phyloP scores from a whole-genome alignment of 2,888 invertebrate genomes.

The Magallana nippona region DNA sequence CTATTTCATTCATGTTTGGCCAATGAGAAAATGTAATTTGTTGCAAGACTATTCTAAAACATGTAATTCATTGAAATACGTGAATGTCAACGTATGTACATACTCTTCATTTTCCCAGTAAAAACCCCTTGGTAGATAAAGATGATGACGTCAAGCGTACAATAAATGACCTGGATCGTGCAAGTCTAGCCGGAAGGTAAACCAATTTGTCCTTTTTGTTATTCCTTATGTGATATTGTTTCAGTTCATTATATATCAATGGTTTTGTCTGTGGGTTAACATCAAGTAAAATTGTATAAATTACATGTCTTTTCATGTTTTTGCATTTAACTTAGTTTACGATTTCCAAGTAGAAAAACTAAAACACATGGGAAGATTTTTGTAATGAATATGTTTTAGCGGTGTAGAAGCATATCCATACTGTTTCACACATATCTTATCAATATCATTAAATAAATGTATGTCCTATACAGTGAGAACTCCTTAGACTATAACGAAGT shows the following conservation, averaged over 20 bases:
- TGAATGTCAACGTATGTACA: no score
- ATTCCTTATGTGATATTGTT: background rate
- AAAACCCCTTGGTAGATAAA: slow-evolving; percentile 37
- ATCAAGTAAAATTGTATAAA: background rate
- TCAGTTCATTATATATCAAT: background rate
- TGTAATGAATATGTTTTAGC: background rate
- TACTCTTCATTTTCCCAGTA: background rate
- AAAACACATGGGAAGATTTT: background rate
- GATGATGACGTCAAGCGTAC: slow-evolving; percentile 29
- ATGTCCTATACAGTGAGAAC: slow-evolving; percentile 7
- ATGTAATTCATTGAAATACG: no score
- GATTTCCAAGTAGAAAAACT: background rate
- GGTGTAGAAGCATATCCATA: no score
- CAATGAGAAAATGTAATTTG: no score
- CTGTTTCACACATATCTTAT: background rate
- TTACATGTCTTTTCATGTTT: background rate
- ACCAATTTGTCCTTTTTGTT: background rate
- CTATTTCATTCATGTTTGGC: no score
- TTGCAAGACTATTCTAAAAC: no score
- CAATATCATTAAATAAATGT: background rate
- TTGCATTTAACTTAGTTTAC: background rate
- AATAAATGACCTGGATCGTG: background rate
- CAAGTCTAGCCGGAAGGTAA: slow-evolving; percentile 3
- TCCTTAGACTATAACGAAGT: slow-evolving; percentile 24
- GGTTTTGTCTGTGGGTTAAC: no score